Conservation (phyloP, 2,113 vertebrate species). For the Pampusana beccarii region DNA sequence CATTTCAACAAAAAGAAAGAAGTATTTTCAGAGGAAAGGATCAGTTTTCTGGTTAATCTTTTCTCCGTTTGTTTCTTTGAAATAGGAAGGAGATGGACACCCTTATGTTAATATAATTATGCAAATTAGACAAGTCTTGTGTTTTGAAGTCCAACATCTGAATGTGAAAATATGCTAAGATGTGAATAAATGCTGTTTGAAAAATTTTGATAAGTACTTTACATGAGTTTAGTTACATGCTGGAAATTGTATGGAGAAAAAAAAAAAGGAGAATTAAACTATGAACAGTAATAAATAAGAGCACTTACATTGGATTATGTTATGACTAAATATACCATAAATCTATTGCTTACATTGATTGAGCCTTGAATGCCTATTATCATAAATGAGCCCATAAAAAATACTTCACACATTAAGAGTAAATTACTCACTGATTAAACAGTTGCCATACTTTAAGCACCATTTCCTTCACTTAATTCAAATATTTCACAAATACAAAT, state of each 20-base stretch:
- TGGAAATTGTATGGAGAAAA: not conserved
- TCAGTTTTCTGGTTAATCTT: not conserved
- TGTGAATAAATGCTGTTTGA: not conserved
- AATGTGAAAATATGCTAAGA: not conserved
- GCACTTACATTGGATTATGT: slow-evolving; percentile 14
- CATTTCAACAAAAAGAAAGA: not conserved
- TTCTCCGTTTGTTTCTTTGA: not conserved
- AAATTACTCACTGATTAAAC: slow-evolving; percentile 60
- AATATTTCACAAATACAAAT: slow-evolving; percentile 45
- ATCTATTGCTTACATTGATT: slow-evolving; percentile 21
- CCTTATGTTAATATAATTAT: not conserved
- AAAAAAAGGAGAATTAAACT: not conserved
- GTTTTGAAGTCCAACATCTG: not conserved
- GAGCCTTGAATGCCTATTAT: slow-evolving; percentile 34
- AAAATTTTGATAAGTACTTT: not conserved
- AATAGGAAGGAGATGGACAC: not conserved
- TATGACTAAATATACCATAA: slow-evolving; percentile 17
- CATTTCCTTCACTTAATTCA: slow-evolving; percentile 44
- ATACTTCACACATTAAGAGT: slow-evolving; percentile 21
- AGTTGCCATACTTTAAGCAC: slow-evolving; percentile 30
- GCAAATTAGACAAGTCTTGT: not conserved
- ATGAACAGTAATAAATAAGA: slow-evolving; percentile 42
- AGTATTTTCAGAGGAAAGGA: not conserved
- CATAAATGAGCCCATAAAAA: slow-evolving; percentile 44
- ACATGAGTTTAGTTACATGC: not conserved